Evolutionary conservation across 2,888 invertebrate genomes (phyloP), one percentile per base, ranked within the genome.

Genomic region (Dione vanillae): DNA sequence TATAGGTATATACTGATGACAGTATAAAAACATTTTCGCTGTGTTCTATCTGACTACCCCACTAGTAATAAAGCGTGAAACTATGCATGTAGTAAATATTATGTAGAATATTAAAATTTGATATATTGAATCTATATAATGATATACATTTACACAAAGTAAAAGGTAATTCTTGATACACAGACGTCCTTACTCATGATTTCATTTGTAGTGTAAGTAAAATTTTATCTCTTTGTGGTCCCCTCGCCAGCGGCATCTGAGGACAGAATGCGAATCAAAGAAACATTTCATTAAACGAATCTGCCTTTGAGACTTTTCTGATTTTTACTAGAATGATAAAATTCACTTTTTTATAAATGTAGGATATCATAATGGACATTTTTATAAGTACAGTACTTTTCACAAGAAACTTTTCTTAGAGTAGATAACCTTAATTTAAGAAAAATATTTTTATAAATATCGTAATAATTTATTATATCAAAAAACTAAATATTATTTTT

Each of bases 251-350:
- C 64, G 69, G 71, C 64, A 40, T 37, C 64, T 68, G 49, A 65
- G 66, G 54, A 56, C 71, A 62, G 64, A 68, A 67, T 45, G 58
- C n/a, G 65, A 69, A 69, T 74, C 69, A 74, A 74, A 72, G 74
- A 72, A 69, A 72, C 67, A 67, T 71, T 59, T 67, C 47, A 69
- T 69, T 72, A 67, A 69, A 72, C 59, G 64, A 64, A 71, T 69
- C n/a, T 56, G 16, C 56, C 56, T 49, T 56, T 20, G 35, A 16
- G 35, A n/a, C 52, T 67, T 49, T 8, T 11, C 62, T 62, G 67
- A 40, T 64, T 64, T 37, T 40, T 49, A 61, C 20, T 61, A 20
- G 12, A 1, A 56, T 5, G 16, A 16, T 56, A 56, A 56, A 37
- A 37, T 16, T 35, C 16, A 37, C 1, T 16, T 56, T 56, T 49